phyloP scores from a whole-genome alignment of 2,113 vertebrate species.

The Hoplias malabaricus region DNA sequence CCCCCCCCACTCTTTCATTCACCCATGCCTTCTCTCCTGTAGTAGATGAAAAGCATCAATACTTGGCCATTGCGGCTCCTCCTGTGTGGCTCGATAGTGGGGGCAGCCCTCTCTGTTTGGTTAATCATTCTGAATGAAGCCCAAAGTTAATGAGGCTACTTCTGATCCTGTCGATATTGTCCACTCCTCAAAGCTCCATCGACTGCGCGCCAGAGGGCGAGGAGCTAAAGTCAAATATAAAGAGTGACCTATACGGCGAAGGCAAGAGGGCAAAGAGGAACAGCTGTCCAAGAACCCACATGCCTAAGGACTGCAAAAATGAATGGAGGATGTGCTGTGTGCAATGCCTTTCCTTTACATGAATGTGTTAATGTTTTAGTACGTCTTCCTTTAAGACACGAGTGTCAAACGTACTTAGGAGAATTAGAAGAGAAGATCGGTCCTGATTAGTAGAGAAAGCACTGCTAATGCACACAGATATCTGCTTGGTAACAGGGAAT shows the following conservation, averaged over 20 bases:
- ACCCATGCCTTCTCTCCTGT: not conserved
- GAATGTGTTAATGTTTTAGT: not conserved
- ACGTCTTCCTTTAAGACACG: no score
- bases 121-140: constrained; percentile 68
- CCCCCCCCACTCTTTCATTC: not conserved
- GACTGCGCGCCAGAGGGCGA: constrained; percentile 64
- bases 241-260: constrained; percentile 69
- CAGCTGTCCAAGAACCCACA: not conserved
- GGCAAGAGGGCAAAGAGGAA: constrained; percentile 56
- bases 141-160: constrained; percentile 68
- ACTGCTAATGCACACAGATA: not conserved
- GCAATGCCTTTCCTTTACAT: no score
- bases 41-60: constrained; percentile 26
- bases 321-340: not conserved
- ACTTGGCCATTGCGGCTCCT: constrained; percentile 22
- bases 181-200: constrained; percentile 67
- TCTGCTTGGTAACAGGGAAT: not conserved
- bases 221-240: constrained; percentile 65
- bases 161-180: constrained; percentile 61
- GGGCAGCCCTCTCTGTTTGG: constrained; percentile 38
- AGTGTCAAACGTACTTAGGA: no score
- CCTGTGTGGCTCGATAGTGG: constrained; percentile 29
- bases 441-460: not conserved
- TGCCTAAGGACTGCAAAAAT: not conserved
- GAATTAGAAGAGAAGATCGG: no score